Evolutionary conservation across 2,113 vertebrate genomes (phyloP).

Genomic region (Micronisus gabar): DNA sequence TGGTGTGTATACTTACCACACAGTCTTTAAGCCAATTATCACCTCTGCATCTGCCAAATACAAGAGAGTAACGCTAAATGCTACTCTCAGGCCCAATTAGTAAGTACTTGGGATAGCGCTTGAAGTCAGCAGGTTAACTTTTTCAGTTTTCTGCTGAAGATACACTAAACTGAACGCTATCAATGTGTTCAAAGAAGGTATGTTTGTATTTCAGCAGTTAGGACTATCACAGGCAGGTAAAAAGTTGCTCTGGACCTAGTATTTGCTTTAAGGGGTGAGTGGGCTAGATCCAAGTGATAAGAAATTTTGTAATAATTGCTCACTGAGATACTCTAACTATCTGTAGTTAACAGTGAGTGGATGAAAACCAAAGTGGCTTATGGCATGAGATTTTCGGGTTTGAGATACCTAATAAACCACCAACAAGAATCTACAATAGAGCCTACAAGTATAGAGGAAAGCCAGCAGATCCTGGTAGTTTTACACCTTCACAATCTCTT

Average conservation of each 20-base stretch:
- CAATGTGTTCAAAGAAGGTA: not conserved
- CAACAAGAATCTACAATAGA: not conserved
- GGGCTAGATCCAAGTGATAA: not conserved
- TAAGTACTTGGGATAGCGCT: not conserved
- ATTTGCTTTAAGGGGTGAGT: not conserved
- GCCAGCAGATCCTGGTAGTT: not conserved
- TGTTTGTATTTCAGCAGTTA: not conserved
- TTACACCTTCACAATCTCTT: not conserved
- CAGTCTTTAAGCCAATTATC: not conserved
- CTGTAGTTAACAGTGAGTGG: not conserved
- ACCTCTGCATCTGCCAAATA: not conserved
- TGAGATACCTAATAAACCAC: not conserved
- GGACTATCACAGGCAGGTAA: not conserved
- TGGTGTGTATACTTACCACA: not conserved
- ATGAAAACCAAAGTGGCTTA: not conserved
- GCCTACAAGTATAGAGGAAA: not conserved
- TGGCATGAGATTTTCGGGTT: not conserved
- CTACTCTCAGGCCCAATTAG: not conserved
- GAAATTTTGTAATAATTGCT: not conserved
- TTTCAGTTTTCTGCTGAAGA: not conserved
- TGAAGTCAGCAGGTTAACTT: not conserved
- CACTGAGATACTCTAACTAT: not conserved
- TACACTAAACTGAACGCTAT: not conserved
- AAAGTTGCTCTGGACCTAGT: not conserved
- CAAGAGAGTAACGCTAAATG: not conserved